Evolutionary conservation across 2,113 vertebrate species (phyloP).

Genomic region (Solenodon paradoxus): DNA sequence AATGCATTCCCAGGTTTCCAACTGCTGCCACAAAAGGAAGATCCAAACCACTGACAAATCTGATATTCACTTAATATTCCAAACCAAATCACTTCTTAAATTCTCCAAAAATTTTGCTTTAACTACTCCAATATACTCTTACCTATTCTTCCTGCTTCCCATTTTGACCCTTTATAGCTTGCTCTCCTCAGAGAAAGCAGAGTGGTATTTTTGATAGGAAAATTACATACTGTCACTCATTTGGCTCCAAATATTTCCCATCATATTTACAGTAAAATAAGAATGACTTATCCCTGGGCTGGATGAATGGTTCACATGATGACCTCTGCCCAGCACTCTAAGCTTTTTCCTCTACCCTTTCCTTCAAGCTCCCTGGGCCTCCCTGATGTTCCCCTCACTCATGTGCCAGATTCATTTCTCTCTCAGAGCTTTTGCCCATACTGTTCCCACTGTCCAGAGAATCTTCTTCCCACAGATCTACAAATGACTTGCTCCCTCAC

Average conservation of each 20-base stretch:
- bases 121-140: not conserved
- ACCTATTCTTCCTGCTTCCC: not conserved
- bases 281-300: not conserved
- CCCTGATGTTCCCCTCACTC: not conserved
- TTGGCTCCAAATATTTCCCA: not conserved
- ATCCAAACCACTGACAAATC: not conserved
- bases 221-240: not conserved
- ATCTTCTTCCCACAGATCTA: not conserved
- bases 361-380: fast-evolving
- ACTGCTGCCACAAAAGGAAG: not conserved
- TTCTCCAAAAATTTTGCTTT: not conserved
- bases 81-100: not conserved
- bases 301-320: not conserved
- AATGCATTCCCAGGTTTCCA: not conserved
- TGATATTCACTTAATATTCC: not conserved
- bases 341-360: not conserved
- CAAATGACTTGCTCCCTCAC: not conserved
- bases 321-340: not conserved
- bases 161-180: not conserved
- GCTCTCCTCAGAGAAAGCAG: not conserved
- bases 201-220: not conserved
- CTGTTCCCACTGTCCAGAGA: not conserved
- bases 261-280: not conserved
- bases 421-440: not conserved
- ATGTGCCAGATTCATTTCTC: not conserved